A percentile compares a stretch with the other conserved stretches of the same genome.
Evolutionary conservation across 2,888 invertebrate genomes (phyloP).

Genomic region (Elysia crispata): DNA sequence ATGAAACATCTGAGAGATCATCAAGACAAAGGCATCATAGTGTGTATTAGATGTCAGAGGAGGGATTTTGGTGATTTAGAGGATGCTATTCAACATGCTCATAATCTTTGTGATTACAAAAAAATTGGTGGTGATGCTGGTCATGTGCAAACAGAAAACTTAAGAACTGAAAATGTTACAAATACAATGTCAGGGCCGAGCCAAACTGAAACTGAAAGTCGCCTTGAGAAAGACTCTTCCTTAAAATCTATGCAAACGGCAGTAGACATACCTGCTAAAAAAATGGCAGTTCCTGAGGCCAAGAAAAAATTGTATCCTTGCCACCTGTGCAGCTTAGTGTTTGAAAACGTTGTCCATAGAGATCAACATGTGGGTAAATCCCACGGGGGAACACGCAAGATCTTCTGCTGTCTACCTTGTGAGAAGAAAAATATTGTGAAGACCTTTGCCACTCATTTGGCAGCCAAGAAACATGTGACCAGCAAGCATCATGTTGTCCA

Average conservation of each 20-base stretch:
- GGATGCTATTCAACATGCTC: conserved; percentile 41
- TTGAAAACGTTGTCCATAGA: conserved; percentile 61
- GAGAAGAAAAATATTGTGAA: conserved; percentile 59
- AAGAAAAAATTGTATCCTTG: conserved; percentile 66
- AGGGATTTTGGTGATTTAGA: conserved; percentile 36
- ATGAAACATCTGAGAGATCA: conserved; percentile 32
- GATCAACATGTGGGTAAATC: conserved; percentile 63
- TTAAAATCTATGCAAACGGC: neutral
- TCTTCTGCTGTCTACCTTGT: conserved; percentile 68
- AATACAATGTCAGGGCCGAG: neutral
- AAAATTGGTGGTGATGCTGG: conserved; percentile 51
- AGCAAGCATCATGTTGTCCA: conserved; percentile 68
- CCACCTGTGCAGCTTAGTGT: conserved; percentile 71
- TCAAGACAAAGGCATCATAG: conserved; percentile 27
- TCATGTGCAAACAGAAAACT: neutral
- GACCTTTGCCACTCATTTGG: conserved; percentile 53
- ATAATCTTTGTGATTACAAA: conserved; percentile 57
- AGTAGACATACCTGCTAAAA: neutral
- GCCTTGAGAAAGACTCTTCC: neutral
- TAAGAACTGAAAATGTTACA: too few relatives aligned
- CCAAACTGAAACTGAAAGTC: neutral
- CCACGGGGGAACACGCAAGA: conserved; percentile 64
- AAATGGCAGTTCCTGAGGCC: conserved; percentile 24
- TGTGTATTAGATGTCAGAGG: conserved; percentile 38
- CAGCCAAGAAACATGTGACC: conserved; percentile 55